Evolutionary conservation across 2,888 invertebrate species (phyloP), one percentile per base, ranked within the genome.

Genomic region (Anticlea derivata): DNA sequence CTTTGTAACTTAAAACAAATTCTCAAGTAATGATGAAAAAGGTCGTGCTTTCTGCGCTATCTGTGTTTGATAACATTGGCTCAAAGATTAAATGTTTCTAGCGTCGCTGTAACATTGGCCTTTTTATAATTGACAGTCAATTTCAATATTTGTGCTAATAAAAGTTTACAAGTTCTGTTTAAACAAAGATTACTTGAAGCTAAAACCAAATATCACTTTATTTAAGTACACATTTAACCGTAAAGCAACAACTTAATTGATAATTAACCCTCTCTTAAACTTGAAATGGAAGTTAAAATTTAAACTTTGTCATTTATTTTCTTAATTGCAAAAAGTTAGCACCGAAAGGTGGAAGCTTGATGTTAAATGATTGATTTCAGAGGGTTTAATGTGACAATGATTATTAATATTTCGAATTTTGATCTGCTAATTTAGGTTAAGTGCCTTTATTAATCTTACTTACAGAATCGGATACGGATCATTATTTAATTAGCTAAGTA

Each of bases 251-350:
- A 52, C 48, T 49, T 58, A 66, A 68, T 64, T 64, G 63, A 60
- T 66, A 69, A 68, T 71, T 65, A 69, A 68, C 50, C 57, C 61
- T 52, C 58, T 60, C 46, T 61, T n/a, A 64, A 71, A 73, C 64
- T 76, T 71, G 55, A 65, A 76, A 67, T 71, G 62, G 59, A 50
- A 70, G 67, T 74, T 68, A 66, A 69, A 70, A 65, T 72, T 68
- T 69, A 65, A 68, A 70, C 68, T 62, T 53, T 44, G 50, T 56
- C 51, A 66, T 65, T 61, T 59, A 58, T 66, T 69, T 66, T 68
- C 65, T 66, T 72, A 70, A 60, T 72, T 70, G 58, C 66, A 65
- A 70, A 75, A 75, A 73, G 63, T 76, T 73, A 29, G 37, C 34
- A 54, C 50, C 62, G 49, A 56, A 67, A 72, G 68, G 68, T 73